Base-by-base conservation (phyloP, 2,797 vertebrate species). In the Simalia tracyae region DNA sequence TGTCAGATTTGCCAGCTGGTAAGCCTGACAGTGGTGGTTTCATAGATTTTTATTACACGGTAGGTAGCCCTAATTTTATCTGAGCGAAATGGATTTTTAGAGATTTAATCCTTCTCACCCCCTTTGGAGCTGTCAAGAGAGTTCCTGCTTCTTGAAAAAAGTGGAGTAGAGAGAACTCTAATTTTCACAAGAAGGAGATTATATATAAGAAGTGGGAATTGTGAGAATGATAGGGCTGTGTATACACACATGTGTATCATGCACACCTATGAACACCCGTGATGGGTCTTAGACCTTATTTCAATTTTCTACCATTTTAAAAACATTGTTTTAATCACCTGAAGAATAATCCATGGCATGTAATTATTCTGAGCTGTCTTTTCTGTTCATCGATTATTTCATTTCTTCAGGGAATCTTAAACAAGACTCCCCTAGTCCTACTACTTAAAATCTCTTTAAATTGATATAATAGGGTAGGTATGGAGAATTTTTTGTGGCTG, bases 41-140 rank as follows among this genome's bases (percentile, higher is more conserved):
- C 63, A 61, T 92, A 54, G 92, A 90, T 89, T 4, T 89, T 6
- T 0, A 0, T 63, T 92, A 1, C 59, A 56, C 0, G 7, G 22
- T 90, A 90, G 90, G 57, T 81, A 72, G 50, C 64, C 89, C 91
- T 93, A 59, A 87, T 93, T 93, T 95, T 94, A 89, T 94, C 89
- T 64, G 11, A 1, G 28, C 5, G 46, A 90, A 91, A 92, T 66
- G 89, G 57, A 88, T 88, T 86, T 81, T 0, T n/a, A 93, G 86
- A 59, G 87, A 66, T 76, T 68, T 90, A 89, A 90, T 91, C 57
- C n/a, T n/a, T 91, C 36, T 89, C 63, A 31, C 81, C 87, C 76
- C 90, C 46, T 2, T 90, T 88, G 68, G 5, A 63, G 2, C n/a
- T 61, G 93, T 24, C 89, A 90, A 84, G 85, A 31, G 89, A 54